A percentile compares a stretch with the other conserved stretches of the same genome.
phyloP scores from a whole-genome alignment of 2,797 vertebrate species.

The Hapalemur alaotrensis region DNA sequence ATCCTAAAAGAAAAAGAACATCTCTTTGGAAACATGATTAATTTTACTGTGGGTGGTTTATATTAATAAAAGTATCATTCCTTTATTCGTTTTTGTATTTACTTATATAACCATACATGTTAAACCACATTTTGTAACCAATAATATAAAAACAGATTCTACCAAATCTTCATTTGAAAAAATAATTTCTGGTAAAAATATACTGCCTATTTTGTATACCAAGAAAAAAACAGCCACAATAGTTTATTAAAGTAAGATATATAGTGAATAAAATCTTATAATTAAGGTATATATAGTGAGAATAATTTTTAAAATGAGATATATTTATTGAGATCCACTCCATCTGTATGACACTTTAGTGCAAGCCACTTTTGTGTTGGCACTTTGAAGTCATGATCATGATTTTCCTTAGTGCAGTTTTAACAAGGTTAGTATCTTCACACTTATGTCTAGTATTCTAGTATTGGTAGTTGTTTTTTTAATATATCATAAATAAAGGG shows the following conservation, averaged over 20 bases:
- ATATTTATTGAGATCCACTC: neutral
- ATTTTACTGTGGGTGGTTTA: neutral
- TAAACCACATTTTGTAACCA: neutral
- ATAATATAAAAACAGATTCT: neutral
- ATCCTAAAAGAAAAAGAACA: neutral
- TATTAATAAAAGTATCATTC: neutral
- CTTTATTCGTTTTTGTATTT: neutral
- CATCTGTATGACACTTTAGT: neutral
- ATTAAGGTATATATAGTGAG: neutral
- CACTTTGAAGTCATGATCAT: neutral
- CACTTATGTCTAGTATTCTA: neutral
- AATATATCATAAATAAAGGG: neutral
- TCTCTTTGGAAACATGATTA: neutral
- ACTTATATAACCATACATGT: neutral
- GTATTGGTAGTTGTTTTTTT: neutral
- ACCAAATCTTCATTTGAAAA: neutral
- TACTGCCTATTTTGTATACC: neutral
- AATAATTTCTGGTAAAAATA: neutral
- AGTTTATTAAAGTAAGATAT: neutral
- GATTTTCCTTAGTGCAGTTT: neutral
- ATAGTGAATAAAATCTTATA: neutral
- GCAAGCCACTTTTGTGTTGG: neutral
- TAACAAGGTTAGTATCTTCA: neutral
- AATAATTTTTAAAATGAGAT: neutral
- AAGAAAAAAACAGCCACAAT: neutral